These are phyloP conservation scores for Hanleya hanleyi DNA, from an alignment of 2,888 invertebrate genomes.

Conservation along the genomic window DNA sequence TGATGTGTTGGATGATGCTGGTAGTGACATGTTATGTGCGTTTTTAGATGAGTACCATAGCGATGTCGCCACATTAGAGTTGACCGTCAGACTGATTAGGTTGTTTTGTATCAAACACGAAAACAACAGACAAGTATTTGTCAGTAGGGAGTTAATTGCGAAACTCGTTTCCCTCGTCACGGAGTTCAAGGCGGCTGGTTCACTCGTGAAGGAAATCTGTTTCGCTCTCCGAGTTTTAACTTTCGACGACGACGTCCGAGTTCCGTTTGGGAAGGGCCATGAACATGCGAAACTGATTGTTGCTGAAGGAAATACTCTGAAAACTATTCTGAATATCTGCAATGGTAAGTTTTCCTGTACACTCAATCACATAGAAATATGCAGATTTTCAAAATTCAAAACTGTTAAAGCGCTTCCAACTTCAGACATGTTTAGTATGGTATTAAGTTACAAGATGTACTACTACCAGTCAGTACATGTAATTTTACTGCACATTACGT, in stretches of 20 bases:
- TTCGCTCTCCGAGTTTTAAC: slow-evolving; percentile 82
- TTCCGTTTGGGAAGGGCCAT: slow-evolving; percentile 89
- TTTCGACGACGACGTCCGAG: slow-evolving; percentile 90
- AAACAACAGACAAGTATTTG: slow-evolving; percentile 84
- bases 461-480: too few species aligned
- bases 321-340: slow-evolving; percentile 80
- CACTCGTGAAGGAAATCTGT: slow-evolving; percentile 74
- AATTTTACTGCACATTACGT: too few species aligned
- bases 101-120: slow-evolving; percentile 85
- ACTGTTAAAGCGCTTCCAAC: too few species aligned
- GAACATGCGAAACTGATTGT: slow-evolving; percentile 87
- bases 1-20: slow-evolving; percentile 81
- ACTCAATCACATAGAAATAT: not conserved
- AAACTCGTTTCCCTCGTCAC: slow-evolving; percentile 78
- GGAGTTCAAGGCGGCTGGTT: slow-evolving; percentile 54
- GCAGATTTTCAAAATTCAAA: not conserved
- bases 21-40: slow-evolving; percentile 47
- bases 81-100: slow-evolving; percentile 75
- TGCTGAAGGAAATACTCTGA: slow-evolving; percentile 78
- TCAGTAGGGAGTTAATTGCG: slow-evolving; percentile 80
- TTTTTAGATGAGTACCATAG: slow-evolving; percentile 44
- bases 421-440: too few species aligned
- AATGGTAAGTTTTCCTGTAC: slow-evolving; percentile 77
- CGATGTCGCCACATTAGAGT: slow-evolving; percentile 39
- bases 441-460: too few species aligned